Conservation (phyloP, 2,888 invertebrate genomes). For the Scrobipalpa costella region DNA sequence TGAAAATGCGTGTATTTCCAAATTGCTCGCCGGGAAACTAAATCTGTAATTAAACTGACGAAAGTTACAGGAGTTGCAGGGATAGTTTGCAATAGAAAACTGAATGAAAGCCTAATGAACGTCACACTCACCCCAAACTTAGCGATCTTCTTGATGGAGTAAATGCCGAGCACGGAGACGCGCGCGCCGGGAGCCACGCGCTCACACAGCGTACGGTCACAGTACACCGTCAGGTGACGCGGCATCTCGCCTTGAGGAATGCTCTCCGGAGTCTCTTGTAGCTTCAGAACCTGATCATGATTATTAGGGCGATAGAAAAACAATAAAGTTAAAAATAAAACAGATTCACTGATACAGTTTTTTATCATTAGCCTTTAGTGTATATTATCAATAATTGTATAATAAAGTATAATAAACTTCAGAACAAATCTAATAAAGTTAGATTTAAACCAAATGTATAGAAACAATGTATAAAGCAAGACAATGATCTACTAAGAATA, state of each 20-base stretch:
- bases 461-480: no score
- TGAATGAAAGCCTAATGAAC: background rate
- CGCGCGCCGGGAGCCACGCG: conserved; percentile 97
- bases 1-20: no score
- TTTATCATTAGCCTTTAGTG: no score
- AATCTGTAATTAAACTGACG: no score
- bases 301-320: background rate
- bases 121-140: conserved; percentile 79
- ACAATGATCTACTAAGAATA: no score
- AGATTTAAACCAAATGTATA: no score
- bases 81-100: background rate
- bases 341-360: background rate
- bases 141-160: conserved; percentile 94
- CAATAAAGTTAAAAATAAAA: no score
- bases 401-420: no score
- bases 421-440: no score
- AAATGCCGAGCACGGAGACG: conserved; percentile 96
- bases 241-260: conserved; percentile 98
- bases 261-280: conserved; percentile 96
- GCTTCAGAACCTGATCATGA: conserved; percentile 86
- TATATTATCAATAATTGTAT: no score
- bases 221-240: conserved; percentile 95
- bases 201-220: conserved; percentile 96
- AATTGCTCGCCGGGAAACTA: no score
- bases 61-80: background rate